Conservation (phyloP, 1,140 invertebrate genomes). For the Bombus ignitus region DNA sequence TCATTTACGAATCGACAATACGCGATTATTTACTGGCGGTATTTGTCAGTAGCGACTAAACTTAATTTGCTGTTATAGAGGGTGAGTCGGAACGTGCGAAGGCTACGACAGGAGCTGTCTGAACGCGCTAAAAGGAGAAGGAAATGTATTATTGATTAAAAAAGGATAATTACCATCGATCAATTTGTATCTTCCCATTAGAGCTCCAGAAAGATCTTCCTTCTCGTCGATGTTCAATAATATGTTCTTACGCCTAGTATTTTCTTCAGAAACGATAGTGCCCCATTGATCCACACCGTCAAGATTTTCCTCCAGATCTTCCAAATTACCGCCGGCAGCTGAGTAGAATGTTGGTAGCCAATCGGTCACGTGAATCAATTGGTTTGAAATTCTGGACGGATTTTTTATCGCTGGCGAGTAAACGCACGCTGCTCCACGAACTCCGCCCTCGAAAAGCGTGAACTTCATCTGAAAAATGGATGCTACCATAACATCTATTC, state of each 20-base stretch:
- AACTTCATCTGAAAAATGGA: conserved; percentile 73
- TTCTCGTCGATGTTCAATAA: conserved; percentile 75
- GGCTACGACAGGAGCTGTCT: no score
- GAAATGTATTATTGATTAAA: neutral
- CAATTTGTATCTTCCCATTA: conserved; percentile 72
- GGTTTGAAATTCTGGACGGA: conserved; percentile 81
- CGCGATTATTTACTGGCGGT: no score
- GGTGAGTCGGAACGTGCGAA: no score
- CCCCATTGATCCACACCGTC: conserved; percentile 84
- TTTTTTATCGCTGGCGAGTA: conserved; percentile 83
- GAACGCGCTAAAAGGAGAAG: no score
- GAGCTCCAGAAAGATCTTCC: conserved; percentile 51
- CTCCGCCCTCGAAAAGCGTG: conserved; percentile 86
- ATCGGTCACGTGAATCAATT: conserved; percentile 88
- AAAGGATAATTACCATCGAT: conserved; percentile 65
- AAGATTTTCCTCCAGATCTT: conserved; percentile 64
- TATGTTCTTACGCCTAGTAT: conserved; percentile 46
- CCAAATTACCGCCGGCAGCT: conserved; percentile 82
- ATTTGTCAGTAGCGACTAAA: no score
- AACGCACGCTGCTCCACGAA: conserved; percentile 85
- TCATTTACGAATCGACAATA: no score
- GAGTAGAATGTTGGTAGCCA: conserved; percentile 88
- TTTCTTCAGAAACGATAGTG: conserved; percentile 60
- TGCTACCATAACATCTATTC: no score
- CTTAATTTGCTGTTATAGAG: no score